These are phyloP conservation scores for Ciconia maguari DNA, from an alignment of 2,113 vertebrate species.

Conservation along the genomic window DNA sequence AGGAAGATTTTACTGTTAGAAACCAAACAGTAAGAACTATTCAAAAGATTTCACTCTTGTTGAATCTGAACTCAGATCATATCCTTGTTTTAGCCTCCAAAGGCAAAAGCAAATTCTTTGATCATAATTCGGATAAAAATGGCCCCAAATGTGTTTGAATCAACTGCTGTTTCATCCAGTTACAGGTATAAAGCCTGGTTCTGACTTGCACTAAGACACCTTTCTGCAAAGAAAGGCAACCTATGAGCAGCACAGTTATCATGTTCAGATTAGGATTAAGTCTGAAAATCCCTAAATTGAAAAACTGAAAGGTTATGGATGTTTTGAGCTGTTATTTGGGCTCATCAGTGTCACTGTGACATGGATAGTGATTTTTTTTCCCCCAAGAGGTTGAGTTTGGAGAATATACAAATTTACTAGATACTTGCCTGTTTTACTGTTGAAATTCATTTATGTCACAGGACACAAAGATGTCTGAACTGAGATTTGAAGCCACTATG, in stretches of 20 bases:
- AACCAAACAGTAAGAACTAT: neutral
- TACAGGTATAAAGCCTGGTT: fast-evolving
- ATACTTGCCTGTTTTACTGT: neutral
- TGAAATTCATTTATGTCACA: neutral
- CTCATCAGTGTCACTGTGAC: neutral
- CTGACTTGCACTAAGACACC: fast-evolving
- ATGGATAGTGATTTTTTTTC: neutral
- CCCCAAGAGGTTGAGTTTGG: neutral
- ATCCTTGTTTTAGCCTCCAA: neutral
- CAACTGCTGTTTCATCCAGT: neutral
- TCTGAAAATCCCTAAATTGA: neutral
- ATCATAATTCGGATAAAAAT: neutral
- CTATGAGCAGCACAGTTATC: neutral
- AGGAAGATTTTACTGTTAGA: neutral
- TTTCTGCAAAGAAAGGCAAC: neutral
- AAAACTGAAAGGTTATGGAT: fast-evolving
- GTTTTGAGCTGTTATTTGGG: neutral
- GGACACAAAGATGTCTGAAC: neutral
- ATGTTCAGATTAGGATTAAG: neutral
- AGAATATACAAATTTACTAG: neutral
- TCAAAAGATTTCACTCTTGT: neutral
- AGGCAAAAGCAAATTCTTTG: neutral
- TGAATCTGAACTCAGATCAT: neutral
- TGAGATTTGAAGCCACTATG: neutral
- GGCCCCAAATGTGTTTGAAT: fast-evolving